A percentile compares a stretch with the other conserved stretches of the same genome.
Evolutionary conservation across 2,888 invertebrate genomes (phyloP).

Genomic region (Phalangium opilio): DNA sequence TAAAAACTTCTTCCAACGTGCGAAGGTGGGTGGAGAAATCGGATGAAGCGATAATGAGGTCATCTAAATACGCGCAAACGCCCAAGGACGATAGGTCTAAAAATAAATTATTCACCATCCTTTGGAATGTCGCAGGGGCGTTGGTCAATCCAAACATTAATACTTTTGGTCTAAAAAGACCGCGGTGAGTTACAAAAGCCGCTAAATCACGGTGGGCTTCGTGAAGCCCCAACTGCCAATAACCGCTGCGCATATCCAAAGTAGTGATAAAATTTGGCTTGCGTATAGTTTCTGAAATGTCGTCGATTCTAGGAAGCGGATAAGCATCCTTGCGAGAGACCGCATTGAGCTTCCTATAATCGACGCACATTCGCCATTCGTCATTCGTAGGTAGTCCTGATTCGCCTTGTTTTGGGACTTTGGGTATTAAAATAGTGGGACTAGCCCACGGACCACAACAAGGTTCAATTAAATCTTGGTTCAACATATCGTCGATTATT

Average conservation of each 20-base stretch:
- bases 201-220: constrained; percentile 10
- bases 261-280: constrained; percentile 5
- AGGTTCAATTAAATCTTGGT: too few relatives aligned
- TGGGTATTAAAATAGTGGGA: too few relatives aligned
- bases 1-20: constrained; percentile 12
- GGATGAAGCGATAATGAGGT: constrained; percentile 18
- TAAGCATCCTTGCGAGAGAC: too few relatives aligned
- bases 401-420: too few relatives aligned
- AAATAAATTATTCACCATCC: constrained; percentile 13
- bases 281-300: too few relatives aligned
- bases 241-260: constrained; percentile 15
- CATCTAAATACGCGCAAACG: constrained; percentile 20
- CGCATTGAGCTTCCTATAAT: too few relatives aligned
- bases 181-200: constrained; percentile 15
- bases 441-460: too few relatives aligned
- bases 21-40: constrained; percentile 17
- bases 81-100: constrained; percentile 13
- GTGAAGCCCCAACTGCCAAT: constrained; percentile 16
- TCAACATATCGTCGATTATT: too few relatives aligned
- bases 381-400: too few relatives aligned
- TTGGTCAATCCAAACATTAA: constrained; percentile 15
- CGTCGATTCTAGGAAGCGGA: too few relatives aligned
- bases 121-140: constrained; percentile 13
- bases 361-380: too few relatives aligned
- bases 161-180: constrained; percentile 9